Evolutionary conservation across 2,888 invertebrate genomes (phyloP).

Genomic region (Rosalia funebris): DNA sequence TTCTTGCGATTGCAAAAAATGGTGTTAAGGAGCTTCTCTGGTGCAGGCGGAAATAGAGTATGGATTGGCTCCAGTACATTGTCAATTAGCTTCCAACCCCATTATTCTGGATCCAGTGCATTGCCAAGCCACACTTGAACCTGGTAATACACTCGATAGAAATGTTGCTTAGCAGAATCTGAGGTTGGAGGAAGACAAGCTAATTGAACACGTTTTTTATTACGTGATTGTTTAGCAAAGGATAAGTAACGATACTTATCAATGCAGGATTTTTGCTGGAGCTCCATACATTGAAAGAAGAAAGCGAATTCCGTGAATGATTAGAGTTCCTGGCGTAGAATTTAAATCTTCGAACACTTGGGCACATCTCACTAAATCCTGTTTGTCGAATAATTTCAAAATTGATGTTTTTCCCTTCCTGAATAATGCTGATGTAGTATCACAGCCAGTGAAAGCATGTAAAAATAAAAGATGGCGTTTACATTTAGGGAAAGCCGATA

Average conservation of each 20-base stretch:
- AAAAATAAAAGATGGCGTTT: too few species aligned
- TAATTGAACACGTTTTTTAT: constrained; percentile 41
- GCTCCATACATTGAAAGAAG: constrained; percentile 38
- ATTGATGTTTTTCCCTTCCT: neutral
- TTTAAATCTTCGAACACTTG: neutral
- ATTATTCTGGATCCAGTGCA: too few species aligned
- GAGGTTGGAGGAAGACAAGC: constrained; percentile 43
- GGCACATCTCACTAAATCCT: neutral
- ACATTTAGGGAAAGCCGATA: too few species aligned
- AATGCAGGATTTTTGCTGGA: constrained; percentile 38
- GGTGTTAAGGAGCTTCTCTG: too few species aligned
- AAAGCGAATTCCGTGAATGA: constrained; percentile 26
- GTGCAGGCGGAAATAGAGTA: too few species aligned
- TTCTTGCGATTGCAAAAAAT: too few species aligned
- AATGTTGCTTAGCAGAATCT: constrained; percentile 42
- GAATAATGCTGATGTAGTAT: too few species aligned
- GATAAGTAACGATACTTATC: constrained; percentile 41
- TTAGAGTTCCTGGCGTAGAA: neutral
- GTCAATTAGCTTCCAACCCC: too few species aligned
- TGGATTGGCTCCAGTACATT: too few species aligned
- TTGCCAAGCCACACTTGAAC: too few species aligned
- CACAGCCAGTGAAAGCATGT: too few species aligned
- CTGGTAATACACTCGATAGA: too few species aligned
- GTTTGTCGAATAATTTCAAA: neutral
- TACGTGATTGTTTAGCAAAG: constrained; percentile 41